Evolutionary conservation across 2,888 invertebrate species (phyloP).

Genomic region (Helleia helle): DNA sequence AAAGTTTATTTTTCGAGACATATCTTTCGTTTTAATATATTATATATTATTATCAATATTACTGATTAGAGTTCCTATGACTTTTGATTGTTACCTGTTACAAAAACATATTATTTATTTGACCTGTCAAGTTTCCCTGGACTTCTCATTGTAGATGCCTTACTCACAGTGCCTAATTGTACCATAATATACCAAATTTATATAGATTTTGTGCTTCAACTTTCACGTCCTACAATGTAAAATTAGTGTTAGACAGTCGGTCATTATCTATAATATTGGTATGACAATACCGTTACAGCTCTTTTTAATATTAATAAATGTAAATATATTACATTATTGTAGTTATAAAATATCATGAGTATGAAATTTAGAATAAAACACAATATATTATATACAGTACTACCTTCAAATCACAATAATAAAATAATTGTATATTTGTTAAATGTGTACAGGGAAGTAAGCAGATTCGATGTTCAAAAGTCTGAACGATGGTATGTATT

Average conservation of each 20-base stretch:
- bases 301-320: neutral
- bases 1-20: conserved; percentile 1
- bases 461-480: conserved; percentile 65
- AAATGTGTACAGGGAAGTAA: conserved; percentile 67
- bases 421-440: conserved; percentile 64
- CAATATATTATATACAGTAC: conserved; percentile 13
- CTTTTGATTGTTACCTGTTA: conserved; percentile 5
- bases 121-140: conserved; percentile 15
- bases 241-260: conserved; percentile 1
- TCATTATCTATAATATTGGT: neutral
- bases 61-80: conserved; percentile 4
- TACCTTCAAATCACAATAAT: conserved; percentile 71
- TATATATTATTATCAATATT: neutral
- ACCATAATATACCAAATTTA: conserved; percentile 66
- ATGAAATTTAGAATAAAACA: conserved; percentile 12
- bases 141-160: conserved; percentile 88
- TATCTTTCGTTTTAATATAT: too few relatives aligned
- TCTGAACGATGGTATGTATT: conserved; percentile 69
- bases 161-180: conserved; percentile 86
- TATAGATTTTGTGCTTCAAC: conserved; percentile 57
- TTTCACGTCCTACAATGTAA: conserved; percentile 50
- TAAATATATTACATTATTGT: neutral
- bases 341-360: neutral
- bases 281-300: neutral
- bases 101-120: conserved; percentile 4